Evolutionary conservation across 2,888 invertebrate genomes (phyloP).

Genomic region (Macaria notata): DNA sequence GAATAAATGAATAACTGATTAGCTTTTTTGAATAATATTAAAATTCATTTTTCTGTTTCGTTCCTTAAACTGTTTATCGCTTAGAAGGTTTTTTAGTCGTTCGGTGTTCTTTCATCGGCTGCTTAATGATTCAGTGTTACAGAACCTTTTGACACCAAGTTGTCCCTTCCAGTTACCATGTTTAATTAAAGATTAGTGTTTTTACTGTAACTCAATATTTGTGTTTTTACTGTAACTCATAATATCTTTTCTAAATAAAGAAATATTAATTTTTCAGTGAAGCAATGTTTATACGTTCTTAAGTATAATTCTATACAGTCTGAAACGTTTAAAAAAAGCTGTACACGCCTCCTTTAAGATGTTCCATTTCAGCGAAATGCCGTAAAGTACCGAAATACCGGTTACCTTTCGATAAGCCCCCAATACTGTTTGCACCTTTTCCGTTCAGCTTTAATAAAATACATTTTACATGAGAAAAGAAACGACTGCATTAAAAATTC

Average conservation of each 20-base stretch:
- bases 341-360: neutral
- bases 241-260: too few relatives aligned
- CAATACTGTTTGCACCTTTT: too few relatives aligned
- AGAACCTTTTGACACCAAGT: slow-evolving; percentile 38
- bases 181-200: too few relatives aligned
- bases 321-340: neutral
- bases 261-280: too few relatives aligned
- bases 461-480: too few relatives aligned
- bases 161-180: slow-evolving; percentile 38
- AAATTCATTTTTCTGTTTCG: slow-evolving; percentile 38
- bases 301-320: too few relatives aligned
- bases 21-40: slow-evolving; percentile 55
- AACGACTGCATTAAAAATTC: too few relatives aligned
- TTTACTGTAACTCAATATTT: too few relatives aligned
- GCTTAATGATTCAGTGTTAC: slow-evolving; percentile 37
- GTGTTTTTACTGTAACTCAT: too few relatives aligned
- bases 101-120: slow-evolving; percentile 9
- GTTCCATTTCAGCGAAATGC: slow-evolving; percentile 11
- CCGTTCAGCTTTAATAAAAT: too few relatives aligned
- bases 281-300: too few relatives aligned
- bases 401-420: slow-evolving; percentile 12
- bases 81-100: neutral
- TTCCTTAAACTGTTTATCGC: slow-evolving; percentile 30
- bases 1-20: slow-evolving; percentile 72
- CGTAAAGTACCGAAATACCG: slow-evolving; percentile 27